phyloP scores from a whole-genome alignment of 2,113 vertebrate genomes.

The Grus americana region DNA sequence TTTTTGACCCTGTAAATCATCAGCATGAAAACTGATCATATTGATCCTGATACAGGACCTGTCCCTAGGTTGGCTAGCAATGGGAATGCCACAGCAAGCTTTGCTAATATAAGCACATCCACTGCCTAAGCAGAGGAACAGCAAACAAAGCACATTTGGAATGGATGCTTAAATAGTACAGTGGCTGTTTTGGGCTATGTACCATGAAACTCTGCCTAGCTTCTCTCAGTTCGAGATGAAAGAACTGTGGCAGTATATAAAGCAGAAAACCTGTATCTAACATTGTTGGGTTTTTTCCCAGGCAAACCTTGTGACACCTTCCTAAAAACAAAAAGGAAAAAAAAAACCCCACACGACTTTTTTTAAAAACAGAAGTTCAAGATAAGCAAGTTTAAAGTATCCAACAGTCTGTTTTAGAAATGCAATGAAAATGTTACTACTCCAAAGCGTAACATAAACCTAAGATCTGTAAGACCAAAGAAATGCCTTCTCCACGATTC shows the following conservation, averaged over 20 bases:
- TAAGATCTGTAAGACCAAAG: not conserved
- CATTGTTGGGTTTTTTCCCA: not conserved
- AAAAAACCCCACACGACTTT: not conserved
- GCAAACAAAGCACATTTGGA: not conserved
- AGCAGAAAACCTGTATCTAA: fast-evolving
- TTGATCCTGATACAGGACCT: not conserved
- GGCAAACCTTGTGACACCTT: not conserved
- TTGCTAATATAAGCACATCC: not conserved
- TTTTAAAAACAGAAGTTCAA: not conserved
- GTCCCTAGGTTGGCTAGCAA: not conserved
- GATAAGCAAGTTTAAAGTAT: not conserved
- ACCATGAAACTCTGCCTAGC: not conserved
- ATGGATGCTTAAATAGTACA: not conserved
- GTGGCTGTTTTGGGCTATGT: not conserved
- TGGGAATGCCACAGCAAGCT: not conserved
- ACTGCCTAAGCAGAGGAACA: not conserved
- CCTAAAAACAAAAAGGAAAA: not conserved
- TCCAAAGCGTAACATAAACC: not conserved
- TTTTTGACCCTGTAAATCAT: not conserved
- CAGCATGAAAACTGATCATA: not conserved
- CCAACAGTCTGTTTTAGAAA: not conserved
- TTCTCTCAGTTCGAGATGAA: not conserved
- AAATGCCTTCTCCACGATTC: not conserved
- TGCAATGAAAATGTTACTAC: not conserved
- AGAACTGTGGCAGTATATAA: not conserved